A percentile compares a stretch with the other conserved stretches of the same genome.
phyloP scores from a whole-genome alignment of 2,113 vertebrate species.

The Daphoenositta chrysoptera region DNA sequence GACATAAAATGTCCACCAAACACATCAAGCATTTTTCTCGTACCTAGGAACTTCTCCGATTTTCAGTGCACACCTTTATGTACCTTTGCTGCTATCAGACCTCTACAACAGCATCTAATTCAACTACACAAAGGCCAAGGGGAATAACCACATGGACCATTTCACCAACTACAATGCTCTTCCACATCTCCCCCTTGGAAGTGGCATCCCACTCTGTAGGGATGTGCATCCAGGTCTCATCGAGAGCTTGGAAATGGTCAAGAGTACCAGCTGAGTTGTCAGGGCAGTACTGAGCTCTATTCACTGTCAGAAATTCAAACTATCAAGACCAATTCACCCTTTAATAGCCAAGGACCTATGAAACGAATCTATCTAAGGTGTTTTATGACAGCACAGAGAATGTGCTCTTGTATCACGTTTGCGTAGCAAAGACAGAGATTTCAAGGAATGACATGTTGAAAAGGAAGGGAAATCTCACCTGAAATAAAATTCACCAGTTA shows the following conservation, averaged over 20 bases:
- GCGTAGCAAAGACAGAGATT: neutral
- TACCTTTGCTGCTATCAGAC: neutral
- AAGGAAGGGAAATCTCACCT: neutral
- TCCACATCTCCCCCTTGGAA: neutral
- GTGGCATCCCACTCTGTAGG: fast-evolving
- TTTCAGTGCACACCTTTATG: neutral
- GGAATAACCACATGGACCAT: neutral
- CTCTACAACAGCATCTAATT: neutral
- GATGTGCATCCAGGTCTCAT: fast-evolving
- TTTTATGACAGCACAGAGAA: neutral
- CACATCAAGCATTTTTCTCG: neutral
- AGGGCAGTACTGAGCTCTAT: neutral
- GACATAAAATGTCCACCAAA: neutral
- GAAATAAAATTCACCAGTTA: neutral
- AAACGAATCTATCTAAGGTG: neutral
- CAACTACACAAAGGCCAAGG: neutral
- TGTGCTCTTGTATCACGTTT: neutral
- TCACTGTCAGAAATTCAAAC: neutral
- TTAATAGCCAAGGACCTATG: neutral
- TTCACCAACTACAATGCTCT: neutral
- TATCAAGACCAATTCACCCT: neutral
- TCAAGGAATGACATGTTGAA: neutral
- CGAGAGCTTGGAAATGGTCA: fast-evolving
- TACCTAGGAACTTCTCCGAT: neutral
- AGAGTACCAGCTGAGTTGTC: neutral